phyloP scores from a whole-genome alignment of 2,113 vertebrate genomes.

The Misgurnus anguillicaudatus region DNA sequence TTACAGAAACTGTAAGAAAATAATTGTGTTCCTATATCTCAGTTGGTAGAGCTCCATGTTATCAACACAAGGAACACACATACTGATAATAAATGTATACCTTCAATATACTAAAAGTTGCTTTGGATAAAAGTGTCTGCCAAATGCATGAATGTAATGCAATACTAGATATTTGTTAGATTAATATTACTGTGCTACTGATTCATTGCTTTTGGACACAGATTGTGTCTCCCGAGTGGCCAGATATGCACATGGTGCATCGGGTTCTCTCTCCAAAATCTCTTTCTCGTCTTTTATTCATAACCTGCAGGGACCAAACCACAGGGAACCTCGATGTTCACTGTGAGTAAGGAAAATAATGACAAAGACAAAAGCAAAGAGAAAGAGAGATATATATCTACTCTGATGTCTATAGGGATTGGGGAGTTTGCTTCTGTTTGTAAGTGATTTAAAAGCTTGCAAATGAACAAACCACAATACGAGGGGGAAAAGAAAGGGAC shows the following conservation, averaged over 20 bases:
- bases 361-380: not conserved
- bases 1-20: too few species aligned
- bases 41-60: too few species aligned
- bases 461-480: conserved; percentile 19
- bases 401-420: not conserved
- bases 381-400: conserved; percentile 1
- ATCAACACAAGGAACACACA: too few species aligned
- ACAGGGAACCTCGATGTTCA: conserved; percentile 19
- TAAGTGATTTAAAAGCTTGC: not conserved
- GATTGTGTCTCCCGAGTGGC: not conserved
- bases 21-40: too few species aligned
- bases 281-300: conserved; percentile 50
- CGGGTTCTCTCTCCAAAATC: conserved; percentile 35
- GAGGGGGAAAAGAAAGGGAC: not conserved
- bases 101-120: too few species aligned
- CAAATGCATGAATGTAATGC: too few species aligned
- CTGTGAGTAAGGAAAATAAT: conserved; percentile 23
- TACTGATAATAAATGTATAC: too few species aligned
- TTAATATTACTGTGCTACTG: not conserved
- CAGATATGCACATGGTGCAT: conserved; percentile 24
- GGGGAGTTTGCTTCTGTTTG: conserved; percentile 14
- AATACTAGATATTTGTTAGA: too few species aligned
- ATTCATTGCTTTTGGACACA: not conserved
- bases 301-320: conserved; percentile 51
- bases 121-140: too few species aligned